Conservation (phyloP, 2,797 vertebrate species). For the Thalassophryne amazonica region DNA sequence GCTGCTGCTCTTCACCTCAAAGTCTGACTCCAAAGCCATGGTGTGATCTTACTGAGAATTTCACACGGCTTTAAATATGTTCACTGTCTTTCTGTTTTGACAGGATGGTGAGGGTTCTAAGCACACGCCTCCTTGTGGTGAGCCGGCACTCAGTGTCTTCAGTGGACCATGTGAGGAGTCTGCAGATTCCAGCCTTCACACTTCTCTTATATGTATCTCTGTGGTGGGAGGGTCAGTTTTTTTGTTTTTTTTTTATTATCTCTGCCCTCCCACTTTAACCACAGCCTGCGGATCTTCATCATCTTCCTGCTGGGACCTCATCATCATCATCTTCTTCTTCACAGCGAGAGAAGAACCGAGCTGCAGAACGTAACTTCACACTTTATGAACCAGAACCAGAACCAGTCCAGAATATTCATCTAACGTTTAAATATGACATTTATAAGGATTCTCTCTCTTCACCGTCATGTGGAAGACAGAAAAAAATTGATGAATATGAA, state of each 20-base stretch:
- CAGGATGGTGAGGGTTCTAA: no score
- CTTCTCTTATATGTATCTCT: constrained; percentile 73
- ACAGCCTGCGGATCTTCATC: constrained; percentile 49
- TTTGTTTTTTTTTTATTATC: constrained; percentile 65
- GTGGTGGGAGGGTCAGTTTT: constrained; percentile 62
- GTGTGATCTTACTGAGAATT: no score
- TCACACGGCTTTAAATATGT: no score
- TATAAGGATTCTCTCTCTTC: no score
- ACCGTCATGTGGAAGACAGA: no score
- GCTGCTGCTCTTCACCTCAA: constrained; percentile 61
- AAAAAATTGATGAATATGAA: no score
- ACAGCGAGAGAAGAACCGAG: constrained; percentile 21
- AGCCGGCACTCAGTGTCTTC: constrained; percentile 31
- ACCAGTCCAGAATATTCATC: no score
- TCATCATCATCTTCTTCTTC: constrained; percentile 34
- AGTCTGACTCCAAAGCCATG: constrained; percentile 64
- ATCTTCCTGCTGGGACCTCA: constrained; percentile 37
- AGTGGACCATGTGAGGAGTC: constrained; percentile 56
- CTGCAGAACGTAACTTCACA: no score
- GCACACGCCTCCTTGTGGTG: no score
- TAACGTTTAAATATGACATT: no score
- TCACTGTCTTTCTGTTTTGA: no score
- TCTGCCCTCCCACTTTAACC: constrained; percentile 71
- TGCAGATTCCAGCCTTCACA: constrained; percentile 62
- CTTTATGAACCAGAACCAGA: no score